Evolutionary conservation across 1,140 invertebrate species (phyloP), one percentile per base, ranked within the genome.

Genomic region (Aphelenchoides besseyi): DNA sequence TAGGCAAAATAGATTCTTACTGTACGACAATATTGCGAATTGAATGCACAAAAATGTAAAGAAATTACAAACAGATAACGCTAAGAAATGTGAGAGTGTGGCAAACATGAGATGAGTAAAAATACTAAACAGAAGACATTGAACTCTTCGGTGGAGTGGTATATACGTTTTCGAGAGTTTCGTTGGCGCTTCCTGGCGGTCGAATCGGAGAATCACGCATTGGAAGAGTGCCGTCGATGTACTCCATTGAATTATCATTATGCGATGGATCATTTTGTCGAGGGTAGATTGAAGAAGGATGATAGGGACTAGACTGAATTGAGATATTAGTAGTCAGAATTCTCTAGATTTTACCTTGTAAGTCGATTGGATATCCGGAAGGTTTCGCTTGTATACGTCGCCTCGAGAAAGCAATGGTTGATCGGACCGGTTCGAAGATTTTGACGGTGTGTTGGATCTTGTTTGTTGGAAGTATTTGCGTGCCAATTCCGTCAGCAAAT

Each of bases 401-500:
- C 63, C 63, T 1, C 63, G 1, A n/a, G n/a, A n/a, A 12, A 66
- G 30, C 63, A 66, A 30, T 32, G 63, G 63, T 53, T 66, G 32
- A 8, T 66, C 32, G 30, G 63, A 66, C 12, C 63, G 63, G 63
- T 35, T 37, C 12, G 63, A 66, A 0, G 32, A 16, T 8, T 66
- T 66, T 18, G 63, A 66, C 2, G 63, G 63, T 12, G 63, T 66
- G 16, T 66, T 33, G 12, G 63, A 29, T 1, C 63, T 33, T 12
- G 12, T 28, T 0, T 35, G 32, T 23, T 16, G 16, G 16, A 33
- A 79, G 59, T 80, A 74, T 16, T 80, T 12, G 5, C 69, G 68
- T 9, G 76, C 23, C 33, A 79, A 41, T 33, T 76, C 72, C 28
- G 74, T 79, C 3, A 82, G 18, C 23, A 79, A 54, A 30, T 79